Evolutionary conservation across 1,140 invertebrate genomes (phyloP).

Genomic region (Tetraneura akinire): DNA sequence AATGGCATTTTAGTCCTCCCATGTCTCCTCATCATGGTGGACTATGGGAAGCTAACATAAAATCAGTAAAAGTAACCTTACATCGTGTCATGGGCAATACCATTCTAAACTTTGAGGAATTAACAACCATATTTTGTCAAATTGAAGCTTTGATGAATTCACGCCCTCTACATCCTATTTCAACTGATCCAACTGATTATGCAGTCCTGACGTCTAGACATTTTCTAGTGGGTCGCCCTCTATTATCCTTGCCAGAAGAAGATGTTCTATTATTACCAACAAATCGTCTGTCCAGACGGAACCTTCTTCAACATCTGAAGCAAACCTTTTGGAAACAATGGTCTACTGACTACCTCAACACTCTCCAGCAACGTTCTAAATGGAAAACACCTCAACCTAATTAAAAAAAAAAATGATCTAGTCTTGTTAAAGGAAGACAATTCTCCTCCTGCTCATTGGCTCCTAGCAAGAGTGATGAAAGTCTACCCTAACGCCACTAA

Average conservation of each 20-base stretch:
- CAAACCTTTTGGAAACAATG: conserved; percentile 56
- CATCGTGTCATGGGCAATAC: neutral
- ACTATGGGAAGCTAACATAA: conserved; percentile 56
- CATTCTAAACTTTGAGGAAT: conserved; percentile 40
- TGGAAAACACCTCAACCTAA: neutral
- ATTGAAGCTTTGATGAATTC: conserved; percentile 58
- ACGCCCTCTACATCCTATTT: conserved; percentile 58
- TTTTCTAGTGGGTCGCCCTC: conserved; percentile 54
- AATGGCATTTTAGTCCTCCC: conserved; percentile 28
- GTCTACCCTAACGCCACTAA: too few relatives aligned
- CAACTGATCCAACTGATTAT: too few relatives aligned
- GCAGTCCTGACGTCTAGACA: conserved; percentile 56
- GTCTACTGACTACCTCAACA: conserved; percentile 54
- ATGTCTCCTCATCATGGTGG: conserved; percentile 49
- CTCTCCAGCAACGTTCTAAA: neutral
- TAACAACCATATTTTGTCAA: conserved; percentile 51
- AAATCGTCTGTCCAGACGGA: conserved; percentile 31
- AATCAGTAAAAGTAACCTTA: conserved; percentile 45
- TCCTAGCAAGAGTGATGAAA: too few relatives aligned
- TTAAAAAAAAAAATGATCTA: too few relatives aligned
- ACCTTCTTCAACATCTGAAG: conserved; percentile 52
- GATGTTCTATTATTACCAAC: neutral
- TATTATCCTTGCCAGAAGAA: conserved; percentile 46
- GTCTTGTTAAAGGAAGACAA: too few relatives aligned
- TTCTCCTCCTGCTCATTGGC: too few relatives aligned